Evolutionary conservation across 1,140 invertebrate species (phyloP), one percentile per base, ranked within the genome.

Genomic region (Anadara kagoshimensis): DNA sequence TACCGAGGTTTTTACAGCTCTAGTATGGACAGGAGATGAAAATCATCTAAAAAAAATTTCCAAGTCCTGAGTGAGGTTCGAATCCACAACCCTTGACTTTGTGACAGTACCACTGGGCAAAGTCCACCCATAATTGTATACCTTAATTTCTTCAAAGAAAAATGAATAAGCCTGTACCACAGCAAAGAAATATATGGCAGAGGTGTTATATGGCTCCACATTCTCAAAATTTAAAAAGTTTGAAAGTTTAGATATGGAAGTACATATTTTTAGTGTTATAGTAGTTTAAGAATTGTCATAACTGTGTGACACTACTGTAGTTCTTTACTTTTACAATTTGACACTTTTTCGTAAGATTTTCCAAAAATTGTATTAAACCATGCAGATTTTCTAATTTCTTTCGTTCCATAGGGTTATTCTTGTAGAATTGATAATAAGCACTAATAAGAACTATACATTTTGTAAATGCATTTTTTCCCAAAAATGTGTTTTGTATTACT

Each of bases 401-500:
- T 51, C 1, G 4, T 51, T 18, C 10, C 49, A 51, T 10, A 18
- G 16, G 49, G 18, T 10, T 49, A 49, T n/a, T n/a, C n/a, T n/a
- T n/a, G n/a, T n/a, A n/a, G n/a, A n/a, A n/a, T n/a, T n/a, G n/a
- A n/a, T n/a, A n/a, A n/a, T n/a, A n/a, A n/a, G n/a, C n/a, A n/a
- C n/a, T n/a, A n/a, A n/a, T n/a, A n/a, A n/a, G n/a, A n/a, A n/a
- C n/a, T n/a, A n/a, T n/a, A n/a, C 14, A 11, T 41, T 59, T 61
- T 29, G 62, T 12, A n/a, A 56, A 20, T 56, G 47, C n/a, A 10
- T 68, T 12, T 45, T 22, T 64, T 10, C 36, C 16, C 5, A 54
- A 1, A 49, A 49, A 1, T 36, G n/a, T n/a, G n/a, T n/a, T n/a
- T n/a, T n/a, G 58, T 54, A 68, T 81, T 83, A 78, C 53, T 78